phyloP scores from a whole-genome alignment of 2,113 vertebrate genomes.

The Scopus umbretta region DNA sequence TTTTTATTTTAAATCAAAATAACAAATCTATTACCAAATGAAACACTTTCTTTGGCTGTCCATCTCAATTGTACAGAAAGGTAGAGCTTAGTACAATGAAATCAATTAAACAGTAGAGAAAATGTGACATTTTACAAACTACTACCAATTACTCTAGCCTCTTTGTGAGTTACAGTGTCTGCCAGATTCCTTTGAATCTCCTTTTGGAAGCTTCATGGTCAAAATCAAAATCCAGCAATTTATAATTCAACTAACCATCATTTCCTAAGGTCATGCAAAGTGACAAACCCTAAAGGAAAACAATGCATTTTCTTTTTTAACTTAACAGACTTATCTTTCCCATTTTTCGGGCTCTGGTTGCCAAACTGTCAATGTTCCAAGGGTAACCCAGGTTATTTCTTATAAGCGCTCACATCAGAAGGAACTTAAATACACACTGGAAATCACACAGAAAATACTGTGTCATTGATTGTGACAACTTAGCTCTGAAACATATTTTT shows the following conservation, averaged over 20 bases:
- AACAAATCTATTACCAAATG: slow-evolving; percentile 47
- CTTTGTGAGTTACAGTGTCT: background rate
- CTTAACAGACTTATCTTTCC: background rate
- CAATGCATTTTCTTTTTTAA: background rate
- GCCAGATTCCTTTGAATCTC: background rate
- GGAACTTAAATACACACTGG: background rate
- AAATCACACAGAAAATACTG: background rate
- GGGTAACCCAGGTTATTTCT: background rate
- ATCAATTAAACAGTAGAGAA: slow-evolving; percentile 15
- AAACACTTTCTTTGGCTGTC: background rate
- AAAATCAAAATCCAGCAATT: background rate
- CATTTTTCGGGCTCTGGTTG: background rate
- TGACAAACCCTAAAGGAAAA: background rate
- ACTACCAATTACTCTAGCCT: background rate
- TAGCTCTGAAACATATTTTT: background rate
- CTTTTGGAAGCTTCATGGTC: background rate
- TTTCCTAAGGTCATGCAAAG: background rate
- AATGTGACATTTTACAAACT: background rate
- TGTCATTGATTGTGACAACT: background rate
- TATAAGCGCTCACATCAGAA: background rate
- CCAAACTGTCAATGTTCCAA: background rate
- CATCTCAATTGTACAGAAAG: slow-evolving; percentile 7
- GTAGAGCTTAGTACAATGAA: background rate
- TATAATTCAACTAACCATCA: background rate
- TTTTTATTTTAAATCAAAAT: slow-evolving; percentile 33